phyloP scores from a whole-genome alignment of 2,888 invertebrate species.

The Folsomia candida region DNA sequence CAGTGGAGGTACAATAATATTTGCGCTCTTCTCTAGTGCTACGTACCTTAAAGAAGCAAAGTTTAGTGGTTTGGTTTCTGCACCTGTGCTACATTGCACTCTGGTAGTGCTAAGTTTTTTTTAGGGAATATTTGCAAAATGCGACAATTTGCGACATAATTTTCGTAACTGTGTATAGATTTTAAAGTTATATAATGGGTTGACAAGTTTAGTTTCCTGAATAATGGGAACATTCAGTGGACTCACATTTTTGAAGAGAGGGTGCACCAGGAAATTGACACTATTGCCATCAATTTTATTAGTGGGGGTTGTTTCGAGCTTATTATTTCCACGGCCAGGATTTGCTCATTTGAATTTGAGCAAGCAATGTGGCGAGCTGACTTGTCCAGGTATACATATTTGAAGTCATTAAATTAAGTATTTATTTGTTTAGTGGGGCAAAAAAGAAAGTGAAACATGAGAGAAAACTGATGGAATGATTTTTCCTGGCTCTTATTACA shows the following conservation, averaged over 20 bases:
- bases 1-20: neutral
- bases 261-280: too few species aligned
- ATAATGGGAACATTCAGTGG: neutral
- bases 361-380: conserved; percentile 32
- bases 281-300: too few species aligned
- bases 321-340: too few species aligned
- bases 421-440: neutral
- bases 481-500: conserved; percentile 3
- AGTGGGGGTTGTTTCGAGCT: neutral
- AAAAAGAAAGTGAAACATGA: neutral
- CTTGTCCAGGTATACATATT: conserved; percentile 30
- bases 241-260: too few species aligned
- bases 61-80: too few species aligned
- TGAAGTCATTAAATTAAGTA: neutral
- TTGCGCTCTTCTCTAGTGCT: too few species aligned
- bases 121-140: neutral
- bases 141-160: neutral
- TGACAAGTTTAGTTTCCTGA: neutral
- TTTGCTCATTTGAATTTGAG: conserved; percentile 9
- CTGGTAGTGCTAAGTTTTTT: neutral
- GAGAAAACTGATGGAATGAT: conserved; percentile 1
- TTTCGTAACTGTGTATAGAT: too few species aligned
- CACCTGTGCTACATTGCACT: neutral
- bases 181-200: neutral
- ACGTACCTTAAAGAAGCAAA: too few species aligned